These are phyloP conservation scores for Mus caroli DNA, from an alignment of 2,797 vertebrate species.

Conservation along the genomic window DNA sequence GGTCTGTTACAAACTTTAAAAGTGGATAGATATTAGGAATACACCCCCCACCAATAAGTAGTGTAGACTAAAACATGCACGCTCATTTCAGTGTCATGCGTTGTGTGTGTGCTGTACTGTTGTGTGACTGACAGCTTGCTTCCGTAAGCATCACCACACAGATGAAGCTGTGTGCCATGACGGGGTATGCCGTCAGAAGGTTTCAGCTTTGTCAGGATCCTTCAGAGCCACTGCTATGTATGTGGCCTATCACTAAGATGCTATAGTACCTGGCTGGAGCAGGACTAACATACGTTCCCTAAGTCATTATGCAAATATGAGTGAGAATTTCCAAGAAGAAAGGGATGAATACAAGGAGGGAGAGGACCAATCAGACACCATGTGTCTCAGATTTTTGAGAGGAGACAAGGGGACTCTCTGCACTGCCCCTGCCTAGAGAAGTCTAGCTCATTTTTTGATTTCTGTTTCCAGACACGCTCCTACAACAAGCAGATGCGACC, in stretches of 20 bases:
- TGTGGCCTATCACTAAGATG: neutral
- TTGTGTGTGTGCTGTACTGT: neutral
- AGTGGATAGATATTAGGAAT: neutral
- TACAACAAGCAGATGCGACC: conserved; percentile 98
- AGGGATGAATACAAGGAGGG: neutral
- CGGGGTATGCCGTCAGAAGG: neutral
- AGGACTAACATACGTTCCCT: neutral
- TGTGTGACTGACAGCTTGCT: neutral
- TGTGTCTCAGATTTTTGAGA: conserved; percentile 6
- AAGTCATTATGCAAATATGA: conserved; percentile 27
- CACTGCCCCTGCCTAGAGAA: neutral
- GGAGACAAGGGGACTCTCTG: neutral
- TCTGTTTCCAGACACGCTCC: conserved; percentile 92
- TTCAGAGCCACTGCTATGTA: neutral
- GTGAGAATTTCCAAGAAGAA: conserved; percentile 43
- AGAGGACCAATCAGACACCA: neutral
- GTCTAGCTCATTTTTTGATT: neutral
- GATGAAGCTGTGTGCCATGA: neutral
- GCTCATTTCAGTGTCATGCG: neutral
- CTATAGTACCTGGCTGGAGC: neutral
- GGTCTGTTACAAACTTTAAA: neutral
- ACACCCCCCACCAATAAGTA: neutral
- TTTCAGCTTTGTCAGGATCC: neutral
- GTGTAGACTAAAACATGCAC: neutral
- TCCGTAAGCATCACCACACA: neutral